Evolutionary conservation across 2,113 vertebrate genomes (phyloP).

Genomic region (Coturnix japonica): DNA sequence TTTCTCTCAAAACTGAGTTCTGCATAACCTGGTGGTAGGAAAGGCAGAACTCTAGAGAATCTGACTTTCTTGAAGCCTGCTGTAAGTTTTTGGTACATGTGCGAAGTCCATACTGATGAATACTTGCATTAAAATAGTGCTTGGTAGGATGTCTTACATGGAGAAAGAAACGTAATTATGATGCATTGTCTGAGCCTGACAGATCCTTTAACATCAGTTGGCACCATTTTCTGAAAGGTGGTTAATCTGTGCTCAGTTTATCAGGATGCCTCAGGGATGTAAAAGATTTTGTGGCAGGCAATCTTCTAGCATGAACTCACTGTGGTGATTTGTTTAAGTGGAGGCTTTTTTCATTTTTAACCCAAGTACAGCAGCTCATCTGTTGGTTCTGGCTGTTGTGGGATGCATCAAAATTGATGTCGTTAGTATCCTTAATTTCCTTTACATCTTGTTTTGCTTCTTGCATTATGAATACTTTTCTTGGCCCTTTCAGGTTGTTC

Average conservation of each 20-base stretch:
- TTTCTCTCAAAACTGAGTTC: not conserved
- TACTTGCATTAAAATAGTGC: not conserved
- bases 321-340: not conserved
- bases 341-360: not conserved
- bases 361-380: not conserved
- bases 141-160: not conserved
- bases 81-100: not conserved
- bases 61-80: not conserved
- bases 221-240: not conserved
- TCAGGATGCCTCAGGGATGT: fast-evolving
- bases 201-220: not conserved
- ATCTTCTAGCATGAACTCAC: not conserved
- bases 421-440: not conserved
- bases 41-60: not conserved
- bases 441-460: not conserved
- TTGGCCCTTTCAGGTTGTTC: not conserved
- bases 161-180: not conserved
- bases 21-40: not conserved
- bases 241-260: not conserved
- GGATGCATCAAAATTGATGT: not conserved
- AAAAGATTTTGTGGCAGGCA: not conserved
- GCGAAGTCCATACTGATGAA: not conserved
- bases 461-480: fast-evolving
- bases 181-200: not conserved
- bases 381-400: not conserved